Conservation (phyloP, 1,140 invertebrate species). For the Meteorus sp. region DNA sequence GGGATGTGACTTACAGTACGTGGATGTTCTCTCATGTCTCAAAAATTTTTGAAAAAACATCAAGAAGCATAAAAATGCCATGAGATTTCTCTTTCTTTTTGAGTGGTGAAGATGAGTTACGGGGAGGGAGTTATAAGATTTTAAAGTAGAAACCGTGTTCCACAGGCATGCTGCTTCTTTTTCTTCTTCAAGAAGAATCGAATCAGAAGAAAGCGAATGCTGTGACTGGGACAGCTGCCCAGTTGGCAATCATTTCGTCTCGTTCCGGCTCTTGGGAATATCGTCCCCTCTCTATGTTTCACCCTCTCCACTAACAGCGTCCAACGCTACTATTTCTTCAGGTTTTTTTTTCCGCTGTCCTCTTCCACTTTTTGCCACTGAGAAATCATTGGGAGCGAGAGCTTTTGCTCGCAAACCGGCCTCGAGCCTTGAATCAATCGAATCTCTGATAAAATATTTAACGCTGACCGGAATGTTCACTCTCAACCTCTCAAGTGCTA, state of each 20-base stretch:
- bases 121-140: conserved; percentile 33
- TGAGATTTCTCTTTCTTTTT: neutral
- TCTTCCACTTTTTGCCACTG: conserved; percentile 8
- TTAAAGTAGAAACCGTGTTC: conserved; percentile 41
- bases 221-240: conserved; percentile 49
- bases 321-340: conserved; percentile 26
- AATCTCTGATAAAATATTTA: conserved; percentile 57
- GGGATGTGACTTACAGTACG: conserved; percentile 18
- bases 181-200: conserved; percentile 19
- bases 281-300: conserved; percentile 14
- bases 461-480: conserved; percentile 33
- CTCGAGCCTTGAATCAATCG: conserved; percentile 49
- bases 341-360: neutral
- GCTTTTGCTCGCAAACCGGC: no score
- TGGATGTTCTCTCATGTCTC: conserved; percentile 1
- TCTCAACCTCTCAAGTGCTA: conserved; percentile 39
- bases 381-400: no score
- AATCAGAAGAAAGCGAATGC: conserved; percentile 29
- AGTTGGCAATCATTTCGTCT: conserved; percentile 43
- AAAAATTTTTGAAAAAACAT: neutral
- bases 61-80: neutral
- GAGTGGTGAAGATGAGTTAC: no score
- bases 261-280: conserved; percentile 47
- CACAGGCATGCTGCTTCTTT: neutral
- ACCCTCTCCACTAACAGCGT: conserved; percentile 38